Evolutionary conservation across 2,888 invertebrate genomes (phyloP).

Genomic region (Dasypogon diadema): DNA sequence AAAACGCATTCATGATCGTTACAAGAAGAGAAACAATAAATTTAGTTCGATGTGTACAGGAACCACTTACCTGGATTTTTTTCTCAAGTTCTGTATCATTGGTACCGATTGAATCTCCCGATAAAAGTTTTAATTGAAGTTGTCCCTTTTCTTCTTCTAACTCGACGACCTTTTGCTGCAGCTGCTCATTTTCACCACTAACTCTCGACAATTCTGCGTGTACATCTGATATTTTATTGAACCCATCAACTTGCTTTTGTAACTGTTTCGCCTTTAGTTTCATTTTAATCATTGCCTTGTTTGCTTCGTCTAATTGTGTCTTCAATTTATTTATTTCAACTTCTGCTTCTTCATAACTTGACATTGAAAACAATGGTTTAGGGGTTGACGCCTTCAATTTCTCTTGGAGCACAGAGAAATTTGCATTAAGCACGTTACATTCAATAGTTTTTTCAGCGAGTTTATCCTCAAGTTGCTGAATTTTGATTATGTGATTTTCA

Average conservation of each 20-base stretch:
- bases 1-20: too few relatives aligned
- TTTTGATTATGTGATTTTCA: slow-evolving; percentile 55
- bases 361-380: slow-evolving; percentile 63
- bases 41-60: too few relatives aligned
- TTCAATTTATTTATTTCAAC: slow-evolving; percentile 71
- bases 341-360: slow-evolving; percentile 60
- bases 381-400: slow-evolving; percentile 63
- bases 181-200: slow-evolving; percentile 73
- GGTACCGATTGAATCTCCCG: slow-evolving; percentile 72
- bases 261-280: slow-evolving; percentile 81
- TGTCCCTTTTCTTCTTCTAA: slow-evolving; percentile 93
- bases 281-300: slow-evolving; percentile 82
- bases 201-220: slow-evolving; percentile 77
- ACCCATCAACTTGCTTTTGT: slow-evolving; percentile 79
- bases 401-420: slow-evolving; percentile 66
- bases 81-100: slow-evolving; percentile 65
- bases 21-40: too few relatives aligned
- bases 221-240: slow-evolving; percentile 76
- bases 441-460: slow-evolving; percentile 72
- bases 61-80: slow-evolving; percentile 57
- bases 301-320: slow-evolving; percentile 79
- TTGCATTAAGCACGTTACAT: slow-evolving; percentile 69
- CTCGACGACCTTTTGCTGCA: slow-evolving; percentile 83
- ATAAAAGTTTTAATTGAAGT: slow-evolving; percentile 77
- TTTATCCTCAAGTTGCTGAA: slow-evolving; percentile 69